Base-by-base conservation (phyloP, 1,140 invertebrate genomes). In the Trichoplusia ni region DNA sequence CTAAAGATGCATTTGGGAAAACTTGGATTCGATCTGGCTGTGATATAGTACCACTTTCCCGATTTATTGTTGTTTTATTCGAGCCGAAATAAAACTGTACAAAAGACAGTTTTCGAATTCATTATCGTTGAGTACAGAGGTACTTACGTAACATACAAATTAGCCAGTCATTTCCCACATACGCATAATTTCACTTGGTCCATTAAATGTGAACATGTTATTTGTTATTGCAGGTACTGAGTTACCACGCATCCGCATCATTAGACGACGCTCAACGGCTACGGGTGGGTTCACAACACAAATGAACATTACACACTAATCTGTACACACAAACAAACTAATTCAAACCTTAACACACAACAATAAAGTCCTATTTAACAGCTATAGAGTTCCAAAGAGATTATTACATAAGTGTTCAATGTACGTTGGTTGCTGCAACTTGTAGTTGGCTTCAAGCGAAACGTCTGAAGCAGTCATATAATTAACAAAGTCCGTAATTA, bases 201-300 rank as follows among this genome's bases (percentile, higher is more conserved):
- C 21, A 16, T 58, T 58, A 29, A 11, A 58, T n/a, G 14, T 42
- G 23, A 46, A 59, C 23, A 46, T 33, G 14, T 21, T 33, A 23
- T 33, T 59, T 46, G 29, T 59, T 13, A 49, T 79, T 75, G 14
- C 84, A 91, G 90, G 97, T 98, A 63, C 92, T 99, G 69, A 98
- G 97, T 86, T 99, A 99, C 91, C 98, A 99, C 91, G 97, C 97
- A 9, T 97, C 97, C 1, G 97, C 97, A 27, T 96, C 96, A 53
- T 84, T 95, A 56, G 96, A 98, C 77, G 97, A 98, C 89, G 96
- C 96, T 8, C 92, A 95, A 82, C 93, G 93, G 84, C 91, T 98
- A 80, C 93, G 94, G 89, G 96, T 98, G 92, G 94, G 94, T 91
- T 56, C 49, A 54, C 35, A 62, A 25, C 37, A 42, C 37, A 42